These are phyloP conservation scores for Atopsyche davidsoni DNA, from an alignment of 1,140 invertebrate genomes.

Conservation along the genomic window DNA sequence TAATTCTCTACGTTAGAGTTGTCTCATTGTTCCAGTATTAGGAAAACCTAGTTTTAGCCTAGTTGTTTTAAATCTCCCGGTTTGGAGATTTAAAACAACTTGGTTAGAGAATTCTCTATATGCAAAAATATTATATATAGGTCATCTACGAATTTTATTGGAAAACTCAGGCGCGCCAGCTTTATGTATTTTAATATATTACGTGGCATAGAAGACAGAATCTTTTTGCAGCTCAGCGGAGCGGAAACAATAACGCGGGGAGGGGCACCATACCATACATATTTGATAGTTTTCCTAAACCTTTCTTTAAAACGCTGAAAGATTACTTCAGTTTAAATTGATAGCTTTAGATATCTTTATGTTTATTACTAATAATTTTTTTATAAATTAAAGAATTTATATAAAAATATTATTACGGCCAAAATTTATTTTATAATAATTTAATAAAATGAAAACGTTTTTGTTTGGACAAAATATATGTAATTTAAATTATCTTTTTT, in stretches of 20 bases:
- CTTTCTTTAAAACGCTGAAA: background rate
- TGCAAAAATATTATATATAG: conserved; percentile 17
- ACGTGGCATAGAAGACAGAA: conserved; percentile 26
- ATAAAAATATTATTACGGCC: too few species aligned
- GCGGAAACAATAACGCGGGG: conserved; percentile 24
- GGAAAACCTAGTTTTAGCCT: too few species aligned
- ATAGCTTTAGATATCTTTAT: background rate
- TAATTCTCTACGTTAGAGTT: too few species aligned
- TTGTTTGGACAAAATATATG: too few species aligned
- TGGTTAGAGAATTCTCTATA: conserved; percentile 7
- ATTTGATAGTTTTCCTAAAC: background rate
- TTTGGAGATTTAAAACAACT: too few species aligned
- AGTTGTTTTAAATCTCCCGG: too few species aligned
- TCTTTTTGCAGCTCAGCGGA: conserved; percentile 22
- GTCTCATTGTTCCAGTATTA: too few species aligned
- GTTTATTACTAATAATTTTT: conserved; percentile 2
- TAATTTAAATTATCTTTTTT: too few species aligned
- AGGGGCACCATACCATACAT: background rate
- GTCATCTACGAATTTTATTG: conserved; percentile 28
- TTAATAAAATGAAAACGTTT: too few species aligned
- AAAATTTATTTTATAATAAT: too few species aligned
- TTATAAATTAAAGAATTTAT: too few species aligned
- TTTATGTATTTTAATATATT: conserved; percentile 28
- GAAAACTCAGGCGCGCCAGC: conserved; percentile 19
- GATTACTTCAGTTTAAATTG: background rate